Conservation (phyloP, 92 coral and sea anemone species). For the Montipora capitata region DNA sequence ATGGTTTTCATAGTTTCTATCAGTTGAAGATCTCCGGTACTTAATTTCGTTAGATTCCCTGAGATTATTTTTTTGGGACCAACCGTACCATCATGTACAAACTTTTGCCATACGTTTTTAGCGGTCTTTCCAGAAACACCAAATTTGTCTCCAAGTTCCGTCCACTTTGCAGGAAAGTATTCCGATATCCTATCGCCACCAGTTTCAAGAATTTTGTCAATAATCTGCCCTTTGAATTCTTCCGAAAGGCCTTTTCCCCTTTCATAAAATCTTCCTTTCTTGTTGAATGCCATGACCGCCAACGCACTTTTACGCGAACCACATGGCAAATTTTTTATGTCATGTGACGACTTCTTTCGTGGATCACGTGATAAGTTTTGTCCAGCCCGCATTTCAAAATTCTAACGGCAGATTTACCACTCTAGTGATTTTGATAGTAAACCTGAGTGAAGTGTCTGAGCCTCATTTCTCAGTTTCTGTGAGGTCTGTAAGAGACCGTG, state of each 20-base stretch:
- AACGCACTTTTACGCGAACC: not conserved
- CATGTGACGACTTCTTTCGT: too few relatives aligned
- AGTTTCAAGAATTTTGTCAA: constrained; percentile 51
- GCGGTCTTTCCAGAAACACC: constrained; percentile 42
- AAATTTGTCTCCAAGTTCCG: constrained; percentile 29
- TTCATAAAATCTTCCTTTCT: constrained; percentile 25
- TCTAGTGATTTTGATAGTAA: not conserved
- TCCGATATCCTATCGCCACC: constrained; percentile 63
- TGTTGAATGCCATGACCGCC: constrained; percentile 32
- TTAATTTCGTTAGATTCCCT: constrained; percentile 54
- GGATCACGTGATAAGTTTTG: too few relatives aligned
- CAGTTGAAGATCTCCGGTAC: constrained; percentile 50
- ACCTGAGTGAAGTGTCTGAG: constrained; percentile 37
- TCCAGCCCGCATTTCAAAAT: not conserved
- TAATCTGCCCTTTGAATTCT: constrained; percentile 18
- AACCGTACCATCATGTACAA: constrained; percentile 39
- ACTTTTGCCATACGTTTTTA: constrained; percentile 50
- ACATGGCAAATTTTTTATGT: constrained; percentile 15
- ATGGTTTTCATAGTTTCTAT: constrained; percentile 59
- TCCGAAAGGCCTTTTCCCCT: constrained; percentile 24
- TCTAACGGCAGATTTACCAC: not conserved
- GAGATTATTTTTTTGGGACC: constrained; percentile 45
- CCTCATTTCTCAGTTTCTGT: constrained; percentile 50
- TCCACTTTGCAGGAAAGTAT: constrained; percentile 60
- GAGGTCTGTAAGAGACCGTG: constrained; percentile 54